phyloP scores from a whole-genome alignment of 2,113 vertebrate species.

The Mus musculus region GRCm39 chr13:93495001-93495500 shows the following conservation, averaged over 20 bases:
- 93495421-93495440: conserved; percentile 19
- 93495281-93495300: conserved; percentile 19
- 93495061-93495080: conserved; percentile 26
- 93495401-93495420: neutral
- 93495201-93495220: neutral
- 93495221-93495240: conserved; percentile 2
- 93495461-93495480: neutral
- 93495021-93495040: neutral
- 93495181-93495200: neutral
- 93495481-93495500: neutral
- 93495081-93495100: neutral
- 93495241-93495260: neutral
- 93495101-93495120: neutral
- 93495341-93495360: conserved; percentile 26
- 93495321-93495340: neutral
- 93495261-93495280: neutral
- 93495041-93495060: conserved; percentile 12
- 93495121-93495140: neutral
- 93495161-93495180: neutral
- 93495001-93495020: neutral
- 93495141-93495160: neutral
- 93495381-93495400: neutral
- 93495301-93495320: conserved; percentile 27
- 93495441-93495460: neutral
- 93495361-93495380: conserved; percentile 20